Base-by-base conservation (phyloP, 2,113 vertebrate species). In the Grammomys dolichurus region DNA sequence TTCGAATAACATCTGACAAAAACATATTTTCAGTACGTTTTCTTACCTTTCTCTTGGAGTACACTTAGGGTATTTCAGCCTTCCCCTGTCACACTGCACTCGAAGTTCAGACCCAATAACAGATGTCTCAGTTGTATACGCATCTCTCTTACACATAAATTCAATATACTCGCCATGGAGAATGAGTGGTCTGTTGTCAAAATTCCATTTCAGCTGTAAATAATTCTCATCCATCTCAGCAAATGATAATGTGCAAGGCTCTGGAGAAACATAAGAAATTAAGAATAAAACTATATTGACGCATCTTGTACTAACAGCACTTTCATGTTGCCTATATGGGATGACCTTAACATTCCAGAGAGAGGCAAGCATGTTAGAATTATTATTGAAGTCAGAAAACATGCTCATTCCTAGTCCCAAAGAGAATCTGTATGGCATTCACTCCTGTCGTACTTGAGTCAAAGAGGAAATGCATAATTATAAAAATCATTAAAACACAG, bases 121-220 rank as follows among this genome's bases (percentile, higher is more conserved):
- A 70, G 97, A 97, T 72, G 94, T 46, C 26, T 69, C 93, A 65
- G 17, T 75, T 90, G 82, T 73, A 17, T 96, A 96, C 70, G 98
- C 95, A 12, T 97, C 97, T 84, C 96, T 22, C 87, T 77, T 98
- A 60, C 98, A 99, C 26, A 98, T 91, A 98, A 99, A 99, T 33
- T 98, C 98, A 93, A 98, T 56, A 70, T 98, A 98, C 51, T 99
- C 98, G 7, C 98, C 98, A 0, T 98, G 98, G n/a, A 98, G 96
- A 93, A 99, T 98, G 89, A 98, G 87, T 54, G 97, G 90, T 90
- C 98, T 97, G 11, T 98, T 91, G 58, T 98, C 96, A 96, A 98
- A 99, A 96, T 93, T 93, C 73, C 96, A 97, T 96, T 98, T 98
- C 80, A 99, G 94, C n/a, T 95, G 76, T 87, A 99, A 93, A 16